Conservation (phyloP, 2,113 vertebrate species). For the Ptilorrhoa leucosticta region DNA sequence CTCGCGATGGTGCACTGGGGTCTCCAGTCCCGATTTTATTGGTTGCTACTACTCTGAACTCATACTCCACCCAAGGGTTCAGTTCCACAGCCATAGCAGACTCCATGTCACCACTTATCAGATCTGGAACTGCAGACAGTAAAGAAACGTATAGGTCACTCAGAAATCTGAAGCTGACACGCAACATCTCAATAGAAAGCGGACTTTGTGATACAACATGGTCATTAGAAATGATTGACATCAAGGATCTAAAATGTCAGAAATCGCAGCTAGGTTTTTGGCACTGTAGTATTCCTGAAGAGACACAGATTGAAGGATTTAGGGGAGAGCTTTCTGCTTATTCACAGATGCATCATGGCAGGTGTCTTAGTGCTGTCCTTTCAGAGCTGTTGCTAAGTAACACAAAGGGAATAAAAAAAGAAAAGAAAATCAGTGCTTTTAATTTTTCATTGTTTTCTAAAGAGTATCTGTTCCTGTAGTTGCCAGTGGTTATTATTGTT, state of each 20-base stretch:
- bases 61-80: conserved; percentile 97
- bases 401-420: neutral
- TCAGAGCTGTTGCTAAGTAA: conserved; percentile 16
- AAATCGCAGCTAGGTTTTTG: neutral
- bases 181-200: neutral
- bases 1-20: conserved; percentile 86
- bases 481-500: neutral
- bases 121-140: conserved; percentile 82
- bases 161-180: neutral
- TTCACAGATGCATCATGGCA: neutral
- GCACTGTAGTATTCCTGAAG: neutral
- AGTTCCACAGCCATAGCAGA: conserved; percentile 92
- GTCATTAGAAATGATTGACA: neutral
- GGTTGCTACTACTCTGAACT: conserved; percentile 94
- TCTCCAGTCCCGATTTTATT: conserved; percentile 94
- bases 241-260: neutral
- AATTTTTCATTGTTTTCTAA: neutral
- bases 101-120: conserved; percentile 92
- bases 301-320: neutral
- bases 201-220: neutral
- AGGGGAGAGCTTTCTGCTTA: neutral
- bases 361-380: conserved; percentile 20
- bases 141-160: neutral
- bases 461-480: neutral
- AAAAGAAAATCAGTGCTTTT: neutral